A percentile compares a stretch with the other conserved stretches of the same genome.
Conservation (phyloP, 1,140 invertebrate species). For the Agraylea sexmaculata region DNA sequence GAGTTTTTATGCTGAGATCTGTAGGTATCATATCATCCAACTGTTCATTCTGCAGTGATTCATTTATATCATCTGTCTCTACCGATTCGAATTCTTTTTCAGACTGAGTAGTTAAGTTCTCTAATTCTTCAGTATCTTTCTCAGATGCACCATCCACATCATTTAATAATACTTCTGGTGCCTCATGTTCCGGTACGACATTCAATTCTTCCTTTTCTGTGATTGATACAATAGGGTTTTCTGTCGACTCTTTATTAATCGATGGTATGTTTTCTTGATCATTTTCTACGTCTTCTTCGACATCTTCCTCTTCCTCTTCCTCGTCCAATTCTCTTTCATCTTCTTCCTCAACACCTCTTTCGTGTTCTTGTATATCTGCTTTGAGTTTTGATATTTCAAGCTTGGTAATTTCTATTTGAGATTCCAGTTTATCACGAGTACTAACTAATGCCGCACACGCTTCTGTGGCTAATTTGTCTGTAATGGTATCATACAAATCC, state of each 20-base stretch:
- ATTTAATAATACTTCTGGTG: no score
- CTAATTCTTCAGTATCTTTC: no score
- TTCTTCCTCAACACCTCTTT: constrained; percentile 13
- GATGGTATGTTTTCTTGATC: constrained; percentile 14
- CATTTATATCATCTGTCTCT: constrained; percentile 14
- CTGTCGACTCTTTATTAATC: constrained; percentile 22
- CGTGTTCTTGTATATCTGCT: no score
- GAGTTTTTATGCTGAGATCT: constrained; percentile 34
- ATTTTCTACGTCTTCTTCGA: constrained; percentile 25
- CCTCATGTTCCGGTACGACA: no score
- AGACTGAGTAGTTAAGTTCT: not conserved
- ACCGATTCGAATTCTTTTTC: constrained; percentile 14
- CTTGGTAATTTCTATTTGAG: no score
- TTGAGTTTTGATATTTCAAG: no score
- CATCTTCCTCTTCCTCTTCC: constrained; percentile 15
- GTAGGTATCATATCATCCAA: constrained; percentile 34
- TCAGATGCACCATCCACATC: no score
- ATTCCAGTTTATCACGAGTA: no score
- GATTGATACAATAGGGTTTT: constrained; percentile 25
- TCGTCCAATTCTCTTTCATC: constrained; percentile 12
- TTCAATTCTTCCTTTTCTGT: no score
- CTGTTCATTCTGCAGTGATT: constrained; percentile 24
- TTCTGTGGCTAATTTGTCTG: no score
- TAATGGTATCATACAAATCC: no score
- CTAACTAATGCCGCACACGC: no score